Evolutionary conservation across 1,140 invertebrate species (phyloP).

Genomic region (Temnothorax longispinosus): DNA sequence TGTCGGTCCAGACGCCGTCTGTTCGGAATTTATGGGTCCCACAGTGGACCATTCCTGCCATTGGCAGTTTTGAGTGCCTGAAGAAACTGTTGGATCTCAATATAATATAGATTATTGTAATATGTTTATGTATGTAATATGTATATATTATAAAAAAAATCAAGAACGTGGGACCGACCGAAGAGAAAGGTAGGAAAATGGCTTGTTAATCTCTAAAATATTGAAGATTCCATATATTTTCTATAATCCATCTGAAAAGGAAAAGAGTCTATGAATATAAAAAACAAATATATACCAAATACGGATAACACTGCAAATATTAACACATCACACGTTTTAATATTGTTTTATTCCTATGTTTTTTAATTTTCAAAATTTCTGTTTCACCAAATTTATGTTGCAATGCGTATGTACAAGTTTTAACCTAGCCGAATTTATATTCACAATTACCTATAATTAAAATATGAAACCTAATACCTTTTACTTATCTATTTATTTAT

Average conservation of each 20-base stretch:
- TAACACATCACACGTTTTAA: too few species aligned
- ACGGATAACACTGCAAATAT: too few species aligned
- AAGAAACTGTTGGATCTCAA: neutral
- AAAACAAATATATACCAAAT: neutral
- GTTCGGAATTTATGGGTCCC: slow-evolving; percentile 38
- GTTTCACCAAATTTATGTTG: neutral
- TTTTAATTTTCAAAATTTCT: neutral
- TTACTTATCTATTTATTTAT: too few species aligned
- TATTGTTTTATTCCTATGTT: too few species aligned
- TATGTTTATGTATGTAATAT: too few species aligned
- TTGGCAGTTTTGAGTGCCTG: neutral
- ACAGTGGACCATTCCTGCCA: neutral
- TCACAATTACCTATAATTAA: neutral
- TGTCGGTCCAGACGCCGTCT: slow-evolving; percentile 26
- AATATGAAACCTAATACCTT: neutral
- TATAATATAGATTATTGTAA: neutral
- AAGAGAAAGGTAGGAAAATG: neutral
- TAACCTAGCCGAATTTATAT: neutral
- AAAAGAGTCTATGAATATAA: neutral
- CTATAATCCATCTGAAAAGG: neutral
- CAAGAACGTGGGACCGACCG: neutral
- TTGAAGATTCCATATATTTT: neutral
- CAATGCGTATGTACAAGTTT: neutral
- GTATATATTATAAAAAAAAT: neutral
- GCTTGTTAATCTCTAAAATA: neutral